Conservation (phyloP, 2,888 invertebrate genomes). For the Sesia bembeciformis region DNA sequence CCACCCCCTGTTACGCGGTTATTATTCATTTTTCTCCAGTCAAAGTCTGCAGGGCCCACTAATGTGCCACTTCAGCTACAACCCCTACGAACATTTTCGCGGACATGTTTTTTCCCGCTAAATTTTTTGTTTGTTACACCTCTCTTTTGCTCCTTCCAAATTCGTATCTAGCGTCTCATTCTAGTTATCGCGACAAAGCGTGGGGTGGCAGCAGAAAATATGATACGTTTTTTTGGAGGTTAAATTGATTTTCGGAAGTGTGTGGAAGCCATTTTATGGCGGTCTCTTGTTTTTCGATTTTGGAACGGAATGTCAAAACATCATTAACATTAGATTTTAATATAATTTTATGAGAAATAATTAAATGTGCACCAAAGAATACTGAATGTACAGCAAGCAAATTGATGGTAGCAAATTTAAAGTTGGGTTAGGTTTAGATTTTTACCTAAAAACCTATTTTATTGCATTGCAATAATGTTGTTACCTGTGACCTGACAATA, state of each 20-base stretch:
- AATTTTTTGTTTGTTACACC: conserved; percentile 54
- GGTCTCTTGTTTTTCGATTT: conserved; percentile 12
- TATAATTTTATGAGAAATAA: no score
- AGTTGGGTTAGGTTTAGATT: no score
- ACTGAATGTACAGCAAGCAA: no score
- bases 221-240: conserved; percentile 68
- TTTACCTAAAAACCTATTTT: no score
- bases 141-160: conserved; percentile 20
- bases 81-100: conserved; percentile 64
- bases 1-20: conserved; percentile 26
- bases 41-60: conserved; percentile 53
- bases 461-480: no score
- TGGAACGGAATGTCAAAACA: not conserved
- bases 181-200: conserved; percentile 39
- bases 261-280: conserved; percentile 61
- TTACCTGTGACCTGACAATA: no score
- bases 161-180: conserved; percentile 25
- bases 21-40: conserved; percentile 67
- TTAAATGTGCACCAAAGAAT: no score
- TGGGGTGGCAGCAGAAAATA: conserved; percentile 67
- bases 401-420: no score
- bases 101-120: conserved; percentile 67
- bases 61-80: conserved; percentile 64
- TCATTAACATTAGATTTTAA: no score
- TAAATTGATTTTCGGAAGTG: conserved; percentile 68